A percentile compares a stretch with the other conserved stretches of the same genome.
Conservation (phyloP, 2,113 vertebrate genomes). For the Raphicerus campestris region DNA sequence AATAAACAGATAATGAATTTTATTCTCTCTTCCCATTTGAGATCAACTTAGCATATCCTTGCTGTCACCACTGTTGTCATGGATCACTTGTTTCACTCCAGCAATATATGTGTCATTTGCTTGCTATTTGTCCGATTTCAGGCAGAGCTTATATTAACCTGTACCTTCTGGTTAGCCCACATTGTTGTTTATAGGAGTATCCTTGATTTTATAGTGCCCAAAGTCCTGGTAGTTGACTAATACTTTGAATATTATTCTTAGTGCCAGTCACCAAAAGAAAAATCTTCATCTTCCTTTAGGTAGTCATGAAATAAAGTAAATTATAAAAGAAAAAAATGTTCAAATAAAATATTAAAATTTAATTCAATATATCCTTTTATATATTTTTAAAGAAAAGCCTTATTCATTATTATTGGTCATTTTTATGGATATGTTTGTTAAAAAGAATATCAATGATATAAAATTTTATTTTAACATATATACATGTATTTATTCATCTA, state of each 20-base stretch:
- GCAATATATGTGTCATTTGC: background rate
- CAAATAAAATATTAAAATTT: background rate
- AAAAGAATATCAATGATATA: background rate
- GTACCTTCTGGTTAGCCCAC: background rate
- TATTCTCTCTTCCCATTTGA: background rate
- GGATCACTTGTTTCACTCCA: background rate
- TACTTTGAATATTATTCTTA: background rate
- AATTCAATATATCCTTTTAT: background rate
- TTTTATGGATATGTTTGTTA: background rate
- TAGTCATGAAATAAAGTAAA: background rate
- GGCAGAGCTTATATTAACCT: background rate
- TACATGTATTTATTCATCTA: background rate
- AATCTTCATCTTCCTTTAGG: background rate
- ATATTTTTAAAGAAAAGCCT: background rate
- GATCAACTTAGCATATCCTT: background rate
- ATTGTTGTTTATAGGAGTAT: background rate
- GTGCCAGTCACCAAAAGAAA: background rate
- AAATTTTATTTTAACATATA: background rate
- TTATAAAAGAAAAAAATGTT: background rate
- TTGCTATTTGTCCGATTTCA: background rate
- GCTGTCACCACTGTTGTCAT: background rate
- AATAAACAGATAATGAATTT: background rate
- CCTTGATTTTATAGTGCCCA: background rate
- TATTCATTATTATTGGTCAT: background rate
- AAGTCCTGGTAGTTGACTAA: background rate